phyloP scores from a whole-genome alignment of 2,113 vertebrate species.

The Cynoglossus semilaevis region DNA sequence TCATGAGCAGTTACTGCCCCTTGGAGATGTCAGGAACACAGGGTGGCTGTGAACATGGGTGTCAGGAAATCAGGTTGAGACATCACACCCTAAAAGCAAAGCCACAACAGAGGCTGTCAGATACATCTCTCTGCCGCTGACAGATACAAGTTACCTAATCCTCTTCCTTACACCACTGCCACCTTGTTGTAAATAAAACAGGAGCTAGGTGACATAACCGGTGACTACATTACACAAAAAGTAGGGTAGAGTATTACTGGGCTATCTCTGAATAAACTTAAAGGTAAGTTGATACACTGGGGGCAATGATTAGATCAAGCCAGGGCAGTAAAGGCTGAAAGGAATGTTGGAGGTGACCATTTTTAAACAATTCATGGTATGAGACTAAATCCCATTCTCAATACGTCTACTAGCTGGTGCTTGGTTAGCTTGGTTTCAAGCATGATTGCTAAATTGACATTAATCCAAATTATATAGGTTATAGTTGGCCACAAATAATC shows the following conservation, averaged over 20 bases:
- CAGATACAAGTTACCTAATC: constrained; percentile 48
- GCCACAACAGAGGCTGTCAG: constrained; percentile 33
- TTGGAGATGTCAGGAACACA: constrained; percentile 25
- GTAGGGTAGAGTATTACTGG: constrained; percentile 26
- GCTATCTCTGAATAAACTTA: constrained; percentile 2
- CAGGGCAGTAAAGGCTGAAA: background rate
- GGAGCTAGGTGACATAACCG: constrained; percentile 53
- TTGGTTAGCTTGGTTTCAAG: too few relatives aligned
- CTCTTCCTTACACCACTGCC: constrained; percentile 43
- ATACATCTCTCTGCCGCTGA: constrained; percentile 29
- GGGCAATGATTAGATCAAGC: background rate
- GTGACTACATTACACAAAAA: constrained; percentile 53
- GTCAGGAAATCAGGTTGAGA: constrained; percentile 46
- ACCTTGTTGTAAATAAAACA: constrained; percentile 67
- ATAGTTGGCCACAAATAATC: too few relatives aligned
- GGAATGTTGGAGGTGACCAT: too few relatives aligned
- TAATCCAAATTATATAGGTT: too few relatives aligned
- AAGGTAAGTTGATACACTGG: constrained; percentile 2
- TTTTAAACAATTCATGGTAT: too few relatives aligned
- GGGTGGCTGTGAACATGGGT: constrained; percentile 9
- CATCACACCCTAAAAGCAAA: constrained; percentile 35
- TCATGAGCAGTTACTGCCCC: constrained; percentile 19
- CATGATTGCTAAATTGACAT: too few relatives aligned
- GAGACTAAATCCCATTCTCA: too few relatives aligned
- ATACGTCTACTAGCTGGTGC: too few relatives aligned